phyloP scores from a whole-genome alignment of 2,797 vertebrate genomes.

The Aldrovandia affinis region DNA sequence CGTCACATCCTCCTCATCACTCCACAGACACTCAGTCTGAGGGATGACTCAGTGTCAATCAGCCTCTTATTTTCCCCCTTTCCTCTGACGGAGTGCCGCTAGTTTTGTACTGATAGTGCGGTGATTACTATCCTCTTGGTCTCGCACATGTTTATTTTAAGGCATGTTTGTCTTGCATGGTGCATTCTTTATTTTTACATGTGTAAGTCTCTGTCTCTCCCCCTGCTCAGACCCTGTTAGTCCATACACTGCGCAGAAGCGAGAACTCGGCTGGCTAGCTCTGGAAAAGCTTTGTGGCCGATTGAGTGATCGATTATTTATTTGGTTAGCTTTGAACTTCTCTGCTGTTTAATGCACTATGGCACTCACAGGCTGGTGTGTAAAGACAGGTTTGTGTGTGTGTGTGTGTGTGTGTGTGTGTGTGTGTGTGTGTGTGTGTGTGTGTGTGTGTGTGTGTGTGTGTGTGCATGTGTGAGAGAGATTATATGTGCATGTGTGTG shows the following conservation, averaged over 20 bases:
- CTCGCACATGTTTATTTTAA: slow-evolving; percentile 39
- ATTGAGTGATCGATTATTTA: neutral
- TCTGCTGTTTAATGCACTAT: neutral
- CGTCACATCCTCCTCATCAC: neutral
- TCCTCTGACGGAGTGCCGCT: slow-evolving; percentile 8
- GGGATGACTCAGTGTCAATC: slow-evolving; percentile 21
- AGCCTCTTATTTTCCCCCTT: neutral
- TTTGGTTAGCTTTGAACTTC: neutral
- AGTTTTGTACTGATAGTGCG: slow-evolving; percentile 23
- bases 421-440: neutral
- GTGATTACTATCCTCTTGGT: slow-evolving; percentile 38
- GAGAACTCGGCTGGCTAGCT: neutral
- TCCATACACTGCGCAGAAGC: neutral
- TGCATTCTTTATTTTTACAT: slow-evolving; percentile 27
- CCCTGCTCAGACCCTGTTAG: neutral
- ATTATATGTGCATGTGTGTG: neutral
- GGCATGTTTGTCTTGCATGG: slow-evolving; percentile 18
- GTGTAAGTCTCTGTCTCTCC: neutral
- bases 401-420: neutral
- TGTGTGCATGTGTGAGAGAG: neutral
- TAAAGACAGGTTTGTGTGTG: neutral
- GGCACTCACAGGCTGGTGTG: neutral
- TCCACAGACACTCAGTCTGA: neutral
- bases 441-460: neutral
- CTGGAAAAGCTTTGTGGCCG: neutral